These are phyloP conservation scores for Nesidiocoris tenuis DNA, from an alignment of 2,888 invertebrate genomes.

Conservation along the genomic window DNA sequence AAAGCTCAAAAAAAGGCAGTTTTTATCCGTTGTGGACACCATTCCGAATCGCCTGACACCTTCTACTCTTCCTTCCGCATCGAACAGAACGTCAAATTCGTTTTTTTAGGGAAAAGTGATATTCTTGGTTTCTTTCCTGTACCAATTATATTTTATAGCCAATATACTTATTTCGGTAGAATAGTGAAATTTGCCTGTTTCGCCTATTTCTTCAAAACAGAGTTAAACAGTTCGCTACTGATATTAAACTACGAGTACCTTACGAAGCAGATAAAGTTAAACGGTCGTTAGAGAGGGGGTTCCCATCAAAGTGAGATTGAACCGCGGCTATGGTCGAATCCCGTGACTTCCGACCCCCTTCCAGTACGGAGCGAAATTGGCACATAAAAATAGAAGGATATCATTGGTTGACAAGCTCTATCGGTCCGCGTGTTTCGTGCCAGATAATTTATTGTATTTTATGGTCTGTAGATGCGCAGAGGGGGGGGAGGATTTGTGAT, in stretches of 20 bases:
- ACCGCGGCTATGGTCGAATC: constrained; percentile 38
- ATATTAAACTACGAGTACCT: neutral
- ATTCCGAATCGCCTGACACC: too few relatives aligned
- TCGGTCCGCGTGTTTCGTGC: constrained; percentile 42
- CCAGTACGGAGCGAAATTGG: constrained; percentile 26
- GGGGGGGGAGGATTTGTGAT: constrained; percentile 29
- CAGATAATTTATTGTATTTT: constrained; percentile 46
- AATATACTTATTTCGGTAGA: too few relatives aligned
- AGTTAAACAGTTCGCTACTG: neutral
- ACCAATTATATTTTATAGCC: too few relatives aligned
- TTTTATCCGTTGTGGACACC: too few relatives aligned
- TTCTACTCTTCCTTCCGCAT: too few relatives aligned
- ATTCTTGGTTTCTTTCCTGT: too few relatives aligned
- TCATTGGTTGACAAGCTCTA: constrained; percentile 42
- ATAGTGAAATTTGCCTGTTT: too few relatives aligned
- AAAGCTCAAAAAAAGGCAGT: too few relatives aligned
- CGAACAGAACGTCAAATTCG: too few relatives aligned
- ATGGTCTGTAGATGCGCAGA: constrained; percentile 28
- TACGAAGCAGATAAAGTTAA: constrained; percentile 38
- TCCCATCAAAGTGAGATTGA: constrained; percentile 37
- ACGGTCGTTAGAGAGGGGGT: constrained; percentile 33
- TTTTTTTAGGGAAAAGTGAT: too few relatives aligned
- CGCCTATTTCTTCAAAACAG: too few relatives aligned
- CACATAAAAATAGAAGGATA: constrained; percentile 43
- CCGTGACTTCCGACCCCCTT: constrained; percentile 24